Percentiles rank a stretch among this genome's conserved stretches.
These are phyloP conservation scores for Amblyraja radiata DNA, from an alignment of 2,797 vertebrate species.

Conservation along the genomic window DNA sequence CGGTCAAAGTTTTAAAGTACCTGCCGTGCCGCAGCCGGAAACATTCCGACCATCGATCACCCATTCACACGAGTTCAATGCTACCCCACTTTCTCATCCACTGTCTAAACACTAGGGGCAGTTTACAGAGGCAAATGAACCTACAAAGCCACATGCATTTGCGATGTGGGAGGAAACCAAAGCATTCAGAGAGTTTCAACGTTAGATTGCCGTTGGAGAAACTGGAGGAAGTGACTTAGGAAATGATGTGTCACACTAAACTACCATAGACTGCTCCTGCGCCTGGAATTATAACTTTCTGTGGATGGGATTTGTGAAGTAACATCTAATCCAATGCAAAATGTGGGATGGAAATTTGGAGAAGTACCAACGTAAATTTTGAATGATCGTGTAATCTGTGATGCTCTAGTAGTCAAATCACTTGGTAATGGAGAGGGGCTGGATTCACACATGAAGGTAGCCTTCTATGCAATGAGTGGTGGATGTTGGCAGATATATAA, in stretches of 20 bases:
- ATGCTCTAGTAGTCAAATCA: background rate
- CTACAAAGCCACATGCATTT: too few species aligned
- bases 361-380: background rate
- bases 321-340: background rate
- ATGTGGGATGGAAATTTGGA: background rate
- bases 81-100: too few species aligned
- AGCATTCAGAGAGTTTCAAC: background rate
- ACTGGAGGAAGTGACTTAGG: background rate
- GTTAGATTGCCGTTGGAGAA: background rate
- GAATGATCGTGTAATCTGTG: background rate
- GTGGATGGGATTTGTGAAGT: background rate
- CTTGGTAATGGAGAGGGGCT: background rate
- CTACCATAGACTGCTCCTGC: background rate
- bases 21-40: too few species aligned
- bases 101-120: too few species aligned
- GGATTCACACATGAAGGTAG: background rate
- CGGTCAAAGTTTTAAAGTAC: too few species aligned
- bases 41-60: too few species aligned
- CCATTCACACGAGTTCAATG: too few species aligned
- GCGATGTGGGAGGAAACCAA: background rate
- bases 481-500: background rate
- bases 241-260: background rate
- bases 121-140: too few species aligned
- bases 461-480: background rate
- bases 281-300: background rate